Base-by-base conservation (phyloP, 2,113 vertebrate genomes). In the Apaloderma vittatum region DNA sequence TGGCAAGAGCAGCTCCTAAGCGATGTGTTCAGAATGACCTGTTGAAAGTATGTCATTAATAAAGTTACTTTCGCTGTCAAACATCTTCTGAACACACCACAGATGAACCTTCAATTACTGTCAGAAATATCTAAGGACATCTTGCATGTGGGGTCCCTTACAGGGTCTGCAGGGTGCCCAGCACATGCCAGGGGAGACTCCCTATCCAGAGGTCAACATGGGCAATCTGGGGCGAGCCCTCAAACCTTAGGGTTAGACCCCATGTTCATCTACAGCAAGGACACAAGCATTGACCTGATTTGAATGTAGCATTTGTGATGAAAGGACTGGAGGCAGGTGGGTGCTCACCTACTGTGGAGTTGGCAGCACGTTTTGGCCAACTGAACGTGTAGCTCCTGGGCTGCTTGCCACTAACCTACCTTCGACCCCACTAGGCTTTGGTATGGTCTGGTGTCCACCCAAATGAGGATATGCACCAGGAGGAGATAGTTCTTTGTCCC, bases 301-400 rank as follows among this genome's bases (percentile, higher is more conserved):
- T 68, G n/a, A 74, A 52, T 3, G 7, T 8, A 29, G 36, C 27
- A 46, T 18, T 30, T n/a, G 24, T 52, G 63, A 57, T 37, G 52
- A 55, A 54, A 36, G 27, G 7, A 3, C 26, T 12, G 19, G 15
- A 68, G 37, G 32, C n/a, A 66, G 40, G 15, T 18, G 17, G 30
- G 12, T 34, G 17, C 11, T 74, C 8, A 7, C 21, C 48, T 57
- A 43, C 21, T 0, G 0, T 11, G 58, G 51, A 26, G 11, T 2
- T 85, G 55, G 46, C 61, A 70, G 65, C 40, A 52, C 30, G 3
- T 70, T 52, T 52, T 1, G 1, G 19, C 5, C n/a, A 29, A 15
- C 52, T 16, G 26, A 63, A 67, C 1, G 0, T 16, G 55, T 16
- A 18, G 32, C 6, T 85, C 32, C 36, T 62, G 73, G 48, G 40